Evolutionary conservation across 2,113 vertebrate genomes (phyloP).

Genomic region (Hipposideros armiger): DNA sequence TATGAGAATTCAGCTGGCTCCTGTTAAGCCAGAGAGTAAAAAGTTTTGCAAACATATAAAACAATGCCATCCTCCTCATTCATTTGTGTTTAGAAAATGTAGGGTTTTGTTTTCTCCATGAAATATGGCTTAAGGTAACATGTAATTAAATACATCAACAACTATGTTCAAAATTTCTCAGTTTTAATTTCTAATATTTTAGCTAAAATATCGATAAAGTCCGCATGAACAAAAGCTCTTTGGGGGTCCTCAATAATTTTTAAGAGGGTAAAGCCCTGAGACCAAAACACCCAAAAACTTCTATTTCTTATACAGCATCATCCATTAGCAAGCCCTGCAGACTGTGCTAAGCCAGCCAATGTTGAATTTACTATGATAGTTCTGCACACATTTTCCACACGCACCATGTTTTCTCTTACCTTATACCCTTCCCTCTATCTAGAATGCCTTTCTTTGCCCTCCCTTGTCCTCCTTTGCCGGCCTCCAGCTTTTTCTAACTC

Average conservation of each 20-base stretch:
- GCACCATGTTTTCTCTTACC: not conserved
- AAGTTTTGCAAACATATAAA: not conserved
- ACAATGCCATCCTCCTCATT: not conserved
- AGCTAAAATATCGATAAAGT: not conserved
- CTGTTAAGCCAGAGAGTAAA: not conserved
- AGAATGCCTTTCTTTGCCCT: not conserved
- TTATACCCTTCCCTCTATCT: not conserved
- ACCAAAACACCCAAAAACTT: not conserved
- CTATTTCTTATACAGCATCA: not conserved
- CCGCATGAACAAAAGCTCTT: not conserved
- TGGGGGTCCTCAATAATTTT: not conserved
- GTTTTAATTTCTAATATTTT: not conserved
- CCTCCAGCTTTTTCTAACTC: not conserved
- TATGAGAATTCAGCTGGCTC: not conserved
- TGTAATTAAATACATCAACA: not conserved
- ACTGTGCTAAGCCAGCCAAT: not conserved
- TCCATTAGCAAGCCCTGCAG: not conserved
- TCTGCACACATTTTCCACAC: fast-evolving
- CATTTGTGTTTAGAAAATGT: not conserved
- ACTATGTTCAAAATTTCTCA: not conserved
- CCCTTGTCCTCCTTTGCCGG: not conserved
- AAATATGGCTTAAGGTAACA: not conserved
- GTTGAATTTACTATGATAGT: fast-evolving
- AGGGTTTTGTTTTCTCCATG: not conserved
- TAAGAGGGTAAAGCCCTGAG: not conserved